Percentiles rank a stretch among this genome's conserved stretches.
Evolutionary conservation across 2,113 vertebrate genomes (phyloP).

Genomic region (Arizona elegans): DNA sequence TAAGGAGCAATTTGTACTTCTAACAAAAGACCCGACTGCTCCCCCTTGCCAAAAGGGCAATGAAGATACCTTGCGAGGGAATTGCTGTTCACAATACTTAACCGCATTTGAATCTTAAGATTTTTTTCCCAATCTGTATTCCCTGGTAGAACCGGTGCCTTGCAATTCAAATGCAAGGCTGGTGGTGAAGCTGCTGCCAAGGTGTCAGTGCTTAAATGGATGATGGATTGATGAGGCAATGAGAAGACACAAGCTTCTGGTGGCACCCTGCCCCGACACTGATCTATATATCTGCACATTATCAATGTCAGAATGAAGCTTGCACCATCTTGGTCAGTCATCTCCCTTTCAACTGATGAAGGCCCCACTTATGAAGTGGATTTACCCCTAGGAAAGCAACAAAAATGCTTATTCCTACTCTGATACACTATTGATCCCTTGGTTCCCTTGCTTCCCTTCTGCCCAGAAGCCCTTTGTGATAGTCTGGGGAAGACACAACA

Average conservation of each 20-base stretch:
- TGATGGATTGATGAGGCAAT: conserved; percentile 78
- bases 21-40: conserved; percentile 70
- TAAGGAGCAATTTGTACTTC: conserved; percentile 82
- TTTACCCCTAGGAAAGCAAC: conserved; percentile 59
- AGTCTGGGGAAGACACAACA: conserved; percentile 12
- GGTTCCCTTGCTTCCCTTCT: conserved; percentile 34
- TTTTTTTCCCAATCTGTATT: conserved; percentile 76
- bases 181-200: conserved; percentile 66
- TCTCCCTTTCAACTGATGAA: conserved; percentile 55
- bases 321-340: conserved; percentile 62
- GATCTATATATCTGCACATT: conserved; percentile 63
- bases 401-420: conserved; percentile 47
- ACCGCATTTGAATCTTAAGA: conserved; percentile 76
- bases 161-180: conserved; percentile 71
- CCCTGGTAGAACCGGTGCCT: conserved; percentile 57
- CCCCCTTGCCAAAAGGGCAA: conserved; percentile 75
- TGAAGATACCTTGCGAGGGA: conserved; percentile 69
- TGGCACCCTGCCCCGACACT: conserved; percentile 62
- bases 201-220: conserved; percentile 74
- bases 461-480: background rate
- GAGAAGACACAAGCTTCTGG: conserved; percentile 55
- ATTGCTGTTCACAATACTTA: conserved; percentile 75
- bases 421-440: conserved; percentile 53
- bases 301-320: conserved; percentile 60
- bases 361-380: conserved; percentile 60